These are phyloP conservation scores for Castor canadensis DNA, from an alignment of 2,113 vertebrate genomes.

Conservation along the genomic window DNA sequence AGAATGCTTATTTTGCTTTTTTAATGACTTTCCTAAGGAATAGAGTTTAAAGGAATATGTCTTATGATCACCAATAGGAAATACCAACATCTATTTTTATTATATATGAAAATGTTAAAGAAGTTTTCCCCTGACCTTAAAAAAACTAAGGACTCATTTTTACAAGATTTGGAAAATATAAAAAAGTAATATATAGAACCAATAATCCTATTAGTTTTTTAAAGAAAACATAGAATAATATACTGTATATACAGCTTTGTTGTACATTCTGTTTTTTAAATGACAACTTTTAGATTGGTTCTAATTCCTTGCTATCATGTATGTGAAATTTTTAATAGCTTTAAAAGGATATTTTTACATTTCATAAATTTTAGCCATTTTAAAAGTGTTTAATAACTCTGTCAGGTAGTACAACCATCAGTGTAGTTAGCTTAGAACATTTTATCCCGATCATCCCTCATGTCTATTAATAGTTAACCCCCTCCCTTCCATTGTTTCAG, in stretches of 20 bases:
- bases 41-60: background rate
- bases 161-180: constrained; percentile 13
- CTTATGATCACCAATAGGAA: background rate
- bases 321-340: background rate
- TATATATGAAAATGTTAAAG: background rate
- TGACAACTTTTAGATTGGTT: background rate
- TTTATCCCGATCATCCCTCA: background rate
- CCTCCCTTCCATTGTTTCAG: background rate
- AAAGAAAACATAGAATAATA: background rate
- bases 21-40: background rate
- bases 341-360: background rate
- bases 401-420: background rate
- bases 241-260: background rate
- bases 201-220: background rate
- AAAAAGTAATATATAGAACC: background rate
- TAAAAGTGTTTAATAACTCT: constrained; percentile 3
- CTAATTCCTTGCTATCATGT: background rate
- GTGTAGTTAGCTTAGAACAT: background rate
- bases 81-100: background rate
- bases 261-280: background rate
- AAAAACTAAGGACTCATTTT: background rate
- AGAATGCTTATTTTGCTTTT: background rate
- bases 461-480: background rate
- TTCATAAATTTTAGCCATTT: background rate
- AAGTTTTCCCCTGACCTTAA: background rate